Base-by-base conservation (phyloP, 2,113 vertebrate genomes). In the Psilopsiagon aurifrons region DNA sequence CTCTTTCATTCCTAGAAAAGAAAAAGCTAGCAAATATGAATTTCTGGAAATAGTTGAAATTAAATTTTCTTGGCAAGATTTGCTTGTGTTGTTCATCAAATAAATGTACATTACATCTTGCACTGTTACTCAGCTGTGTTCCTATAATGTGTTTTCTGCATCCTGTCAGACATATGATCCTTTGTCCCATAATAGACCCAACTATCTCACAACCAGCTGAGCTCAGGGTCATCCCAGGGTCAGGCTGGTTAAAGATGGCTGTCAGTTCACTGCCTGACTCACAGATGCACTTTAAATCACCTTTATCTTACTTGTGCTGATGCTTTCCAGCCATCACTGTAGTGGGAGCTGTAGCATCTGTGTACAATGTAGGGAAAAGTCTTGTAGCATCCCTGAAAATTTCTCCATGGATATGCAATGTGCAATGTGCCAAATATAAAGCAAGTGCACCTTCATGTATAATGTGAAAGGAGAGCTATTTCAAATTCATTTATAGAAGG, bases 231-330 rank as follows among this genome's bases (percentile, higher is more conserved):
- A 98, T 97, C 88, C 97, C 95, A 73, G 97, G 98, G 98, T 98
- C 98, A 98, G 49, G 54, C 95, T 98, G 98, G 97, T 96, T 98
- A 98, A 97, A 98, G 98, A 98, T 95, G 97, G 97, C 97, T 98
- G 98, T 98, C 98, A 98, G 90, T 98, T 98, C 94, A 90, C 80
- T 91, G 92, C 93, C 96, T 94, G 96, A 96, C 78, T 94, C 93
- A 96, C 92, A 96, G 90, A 73, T 88, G 24, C 88, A 68, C 97
- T 98, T 98, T 98, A 96, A 97, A 97, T 96, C 97, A 96, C 95
- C 96, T 98, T 98, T 97, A 98, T 98, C 97, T 98, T 94, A 94
- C 92, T 97, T 95, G 84, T 75, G 83, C 94, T 97, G 97, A 97
- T 97, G 95, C 88, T 97, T 97, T 95, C 93, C 97, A 97, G 96